Conservation (phyloP, 2,113 vertebrate species). For the Heloderma charlesbogerti region DNA sequence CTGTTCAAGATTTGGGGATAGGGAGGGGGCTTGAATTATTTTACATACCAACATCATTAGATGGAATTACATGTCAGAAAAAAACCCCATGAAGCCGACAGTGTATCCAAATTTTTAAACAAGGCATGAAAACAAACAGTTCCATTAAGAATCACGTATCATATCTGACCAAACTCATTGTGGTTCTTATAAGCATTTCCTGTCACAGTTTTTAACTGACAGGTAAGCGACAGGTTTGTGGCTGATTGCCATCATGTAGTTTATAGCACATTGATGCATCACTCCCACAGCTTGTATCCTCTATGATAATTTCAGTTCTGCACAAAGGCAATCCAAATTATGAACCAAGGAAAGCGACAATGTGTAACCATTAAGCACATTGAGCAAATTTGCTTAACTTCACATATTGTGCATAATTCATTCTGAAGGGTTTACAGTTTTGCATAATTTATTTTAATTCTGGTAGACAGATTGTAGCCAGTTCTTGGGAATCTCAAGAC, state of each 20-base stretch:
- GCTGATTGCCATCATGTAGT: neutral
- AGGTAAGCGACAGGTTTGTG: neutral
- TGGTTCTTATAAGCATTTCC: neutral
- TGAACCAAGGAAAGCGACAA: neutral
- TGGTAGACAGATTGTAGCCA: neutral
- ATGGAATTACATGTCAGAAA: neutral
- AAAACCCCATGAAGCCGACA: neutral
- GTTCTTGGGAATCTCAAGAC: neutral
- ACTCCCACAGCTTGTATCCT: neutral
- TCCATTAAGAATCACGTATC: neutral
- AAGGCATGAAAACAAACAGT: neutral
- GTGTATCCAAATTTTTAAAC: neutral
- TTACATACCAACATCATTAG: neutral
- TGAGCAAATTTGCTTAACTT: neutral
- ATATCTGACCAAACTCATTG: neutral
- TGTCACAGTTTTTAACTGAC: neutral
- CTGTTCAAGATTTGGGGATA: neutral
- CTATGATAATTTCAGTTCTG: neutral
- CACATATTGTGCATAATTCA: neutral
- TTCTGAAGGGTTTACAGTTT: neutral
- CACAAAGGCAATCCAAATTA: neutral
- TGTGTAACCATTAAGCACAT: neutral
- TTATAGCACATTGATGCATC: neutral
- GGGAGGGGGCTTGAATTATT: neutral
- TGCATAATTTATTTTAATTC: neutral